Evolutionary conservation across 2,888 invertebrate genomes (phyloP).

Genomic region (Apodemia duryi): DNA sequence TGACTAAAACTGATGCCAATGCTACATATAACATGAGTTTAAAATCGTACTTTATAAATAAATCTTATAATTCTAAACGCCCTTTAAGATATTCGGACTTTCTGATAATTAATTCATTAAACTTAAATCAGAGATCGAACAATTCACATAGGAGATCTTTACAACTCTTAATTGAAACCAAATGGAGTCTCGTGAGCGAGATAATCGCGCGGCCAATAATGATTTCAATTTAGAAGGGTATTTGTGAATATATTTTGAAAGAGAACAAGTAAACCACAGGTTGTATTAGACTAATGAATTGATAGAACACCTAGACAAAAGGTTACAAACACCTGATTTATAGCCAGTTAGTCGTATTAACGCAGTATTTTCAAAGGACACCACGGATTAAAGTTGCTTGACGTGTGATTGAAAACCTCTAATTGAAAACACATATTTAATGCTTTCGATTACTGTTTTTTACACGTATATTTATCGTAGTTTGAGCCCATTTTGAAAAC

Average conservation of each 20-base stretch:
- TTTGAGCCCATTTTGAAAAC: too few relatives aligned
- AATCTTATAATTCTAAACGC: slow-evolving; percentile 26
- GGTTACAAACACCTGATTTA: slow-evolving; percentile 30
- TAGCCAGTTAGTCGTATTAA: slow-evolving; percentile 11
- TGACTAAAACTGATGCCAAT: too few relatives aligned
- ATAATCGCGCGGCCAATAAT: slow-evolving; percentile 72
- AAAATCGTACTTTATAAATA: neutral
- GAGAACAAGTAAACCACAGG: slow-evolving; percentile 50
- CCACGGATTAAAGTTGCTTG: too few relatives aligned
- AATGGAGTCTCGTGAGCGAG: slow-evolving; percentile 70
- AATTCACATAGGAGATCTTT: slow-evolving; percentile 71
- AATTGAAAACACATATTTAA: too few relatives aligned
- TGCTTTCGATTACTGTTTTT: too few relatives aligned
- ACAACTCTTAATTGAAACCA: slow-evolving; percentile 72
- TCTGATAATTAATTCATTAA: slow-evolving; percentile 63
- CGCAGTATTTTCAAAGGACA: too few relatives aligned
- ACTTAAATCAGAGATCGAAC: slow-evolving; percentile 58
- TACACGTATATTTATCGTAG: too few relatives aligned
- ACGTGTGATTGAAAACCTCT: too few relatives aligned
- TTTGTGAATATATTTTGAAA: slow-evolving; percentile 63
- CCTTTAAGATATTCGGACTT: slow-evolving; percentile 41
- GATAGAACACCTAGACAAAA: slow-evolving; percentile 39
- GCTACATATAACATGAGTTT: neutral
- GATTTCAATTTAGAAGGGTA: slow-evolving; percentile 73
- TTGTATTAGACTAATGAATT: slow-evolving; percentile 51